phyloP scores from a whole-genome alignment of 1,140 invertebrate genomes.

The Drosophila sp. region DNA sequence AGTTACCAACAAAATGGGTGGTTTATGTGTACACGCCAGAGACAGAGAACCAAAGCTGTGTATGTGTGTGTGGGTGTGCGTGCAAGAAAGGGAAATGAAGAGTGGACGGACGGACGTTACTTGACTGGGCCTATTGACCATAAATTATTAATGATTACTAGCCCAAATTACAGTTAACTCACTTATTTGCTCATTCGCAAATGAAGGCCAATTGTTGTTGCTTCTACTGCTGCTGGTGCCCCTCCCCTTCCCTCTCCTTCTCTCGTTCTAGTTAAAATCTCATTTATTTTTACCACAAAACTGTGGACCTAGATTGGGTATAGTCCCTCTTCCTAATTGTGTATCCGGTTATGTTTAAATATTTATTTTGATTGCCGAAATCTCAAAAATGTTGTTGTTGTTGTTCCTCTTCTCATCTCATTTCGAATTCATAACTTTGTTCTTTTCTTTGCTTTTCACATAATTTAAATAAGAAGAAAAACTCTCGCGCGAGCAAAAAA shows the following conservation, averaged over 20 bases:
- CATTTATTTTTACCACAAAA: slow-evolving; percentile 67
- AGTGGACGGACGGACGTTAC: slow-evolving; percentile 2
- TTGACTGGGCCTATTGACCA: slow-evolving; percentile 61
- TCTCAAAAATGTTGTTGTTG: slow-evolving; percentile 40
- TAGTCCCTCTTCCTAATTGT: slow-evolving; percentile 58
- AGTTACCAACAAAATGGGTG: slow-evolving; percentile 9
- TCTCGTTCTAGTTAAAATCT: slow-evolving; percentile 22
- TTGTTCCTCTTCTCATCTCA: slow-evolving; percentile 30
- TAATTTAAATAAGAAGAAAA: slow-evolving; percentile 7
- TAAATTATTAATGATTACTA: slow-evolving; percentile 81
- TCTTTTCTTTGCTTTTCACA: slow-evolving; percentile 4
- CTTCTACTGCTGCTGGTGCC: not conserved
- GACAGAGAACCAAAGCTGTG: not conserved
- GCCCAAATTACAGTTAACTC: slow-evolving; percentile 79
- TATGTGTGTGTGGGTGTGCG: not conserved
- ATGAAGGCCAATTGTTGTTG: slow-evolving; percentile 75
- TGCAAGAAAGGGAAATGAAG: not conserved
- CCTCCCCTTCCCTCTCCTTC: not conserved
- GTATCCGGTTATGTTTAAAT: slow-evolving; percentile 67
- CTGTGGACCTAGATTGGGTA: slow-evolving; percentile 31
- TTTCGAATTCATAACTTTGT: slow-evolving; percentile 67
- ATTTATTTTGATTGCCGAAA: slow-evolving; percentile 76
- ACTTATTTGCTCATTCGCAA: slow-evolving; percentile 80
- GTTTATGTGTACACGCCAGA: slow-evolving; percentile 7
- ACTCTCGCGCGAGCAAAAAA: not conserved